Evolutionary conservation across 2,113 vertebrate genomes (phyloP), one percentile per base, ranked within the genome.

Genomic region (Arothron firmamentum): DNA sequence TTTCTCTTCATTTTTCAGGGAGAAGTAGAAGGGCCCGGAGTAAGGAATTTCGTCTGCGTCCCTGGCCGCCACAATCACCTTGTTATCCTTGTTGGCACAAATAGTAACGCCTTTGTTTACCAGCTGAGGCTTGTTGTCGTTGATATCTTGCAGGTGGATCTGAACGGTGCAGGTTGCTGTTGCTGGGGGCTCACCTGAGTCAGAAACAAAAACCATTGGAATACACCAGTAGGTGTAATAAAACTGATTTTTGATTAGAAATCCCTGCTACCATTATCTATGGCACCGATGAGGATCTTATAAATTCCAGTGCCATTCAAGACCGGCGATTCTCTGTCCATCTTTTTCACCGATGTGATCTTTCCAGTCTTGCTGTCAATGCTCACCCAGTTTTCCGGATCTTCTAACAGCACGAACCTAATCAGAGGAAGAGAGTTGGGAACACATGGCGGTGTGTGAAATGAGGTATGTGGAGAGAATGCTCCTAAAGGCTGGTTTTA

Each of bases 251-350:
- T 38, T 38, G 1, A 11, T 11, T 11, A 28, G 25, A 28, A 28
- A 28, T 38, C 1, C 43, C 53, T 57, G 76, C 69, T 90, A 94
- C 93, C 93, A 3, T 88, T 15, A 56, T 93, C 93, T 31, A 85
- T 20, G 3, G 92, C 92, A 0, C 46, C 72, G 2, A 90, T 45
- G 0, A 88, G 0, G 5, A 93, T n/a, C 11, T 31, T 74, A 51
- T 96, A 94, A 48, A 82, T 31, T 31, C 55, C 81, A 0, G 85
- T 5, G 0, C 83, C 69, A 17, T 85, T 72, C 12, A 94, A 87
- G 23, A 72, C 67, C 0, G 80, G 70, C 1, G 92, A 93, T 63
- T 95, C 93, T 38, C 83, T 75, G 78, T 93, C 92, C 72, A 93
- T 79, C 41, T 63, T 88, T 74, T 87, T 57, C 8, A 12, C 12